Base-by-base conservation (phyloP, 2,113 vertebrate species). In the Xiphias gladius region DNA sequence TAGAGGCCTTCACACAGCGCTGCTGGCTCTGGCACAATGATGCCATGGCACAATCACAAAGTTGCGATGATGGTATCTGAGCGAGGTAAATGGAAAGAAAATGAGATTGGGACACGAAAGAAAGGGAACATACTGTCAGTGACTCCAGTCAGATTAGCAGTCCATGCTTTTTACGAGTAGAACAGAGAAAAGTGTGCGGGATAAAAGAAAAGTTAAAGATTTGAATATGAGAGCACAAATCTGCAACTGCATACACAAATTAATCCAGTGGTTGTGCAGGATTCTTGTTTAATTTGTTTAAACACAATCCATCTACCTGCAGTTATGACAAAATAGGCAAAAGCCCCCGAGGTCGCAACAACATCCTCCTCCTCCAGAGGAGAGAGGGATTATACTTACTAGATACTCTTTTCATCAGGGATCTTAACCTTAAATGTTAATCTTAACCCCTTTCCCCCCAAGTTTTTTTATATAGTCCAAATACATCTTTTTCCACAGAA, bases 1-100 rank as follows among this genome's bases (percentile, higher is more conserved):
- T 95, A 22, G 98, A 97, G 76, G 96, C 97, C 87, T 98, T 97
- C 81, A 97, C 94, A 71, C 96, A 96, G 78, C 95, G 96, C 93
- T 96, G 96, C 91, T 98, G 96, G 85, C 96, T 96, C 91, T 97
- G 96, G 91, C 96, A 98, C 74, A 97, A 95, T 13, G 97, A 94
- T 52, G 95, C 96, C 93, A 97, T 96, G 58, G 96, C 95, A 73
- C 96, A 95, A 59, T 86, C 93, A 75, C 95, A 95, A 12, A 93
- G 91, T 92, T 95, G 91, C 20, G 83, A 83, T 4, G 88, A 86
- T 0, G 78, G 41, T 0, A 79, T 39, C 88, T 91, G 80, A 41
- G 43, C 16, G 32, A 24, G 24, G 32, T 20, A 26, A 78, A 69
- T 16, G 12, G 28, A 57, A 37, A 26, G 43, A 35, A 71, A 32